Evolutionary conservation across 1,140 invertebrate species (phyloP).

Genomic region (Anoplophora glabripennis): DNA sequence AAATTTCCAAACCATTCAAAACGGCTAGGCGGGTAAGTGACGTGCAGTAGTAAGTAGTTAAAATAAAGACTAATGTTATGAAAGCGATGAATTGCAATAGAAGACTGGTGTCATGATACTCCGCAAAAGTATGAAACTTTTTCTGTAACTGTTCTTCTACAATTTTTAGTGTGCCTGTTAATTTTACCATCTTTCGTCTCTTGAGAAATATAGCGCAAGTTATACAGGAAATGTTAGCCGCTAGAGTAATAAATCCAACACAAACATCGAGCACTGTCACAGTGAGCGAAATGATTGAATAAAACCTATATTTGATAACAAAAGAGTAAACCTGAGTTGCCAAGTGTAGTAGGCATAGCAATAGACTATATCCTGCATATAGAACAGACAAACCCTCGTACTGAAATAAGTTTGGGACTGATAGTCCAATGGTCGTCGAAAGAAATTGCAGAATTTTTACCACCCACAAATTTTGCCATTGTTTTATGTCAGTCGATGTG

Average conservation of each 20-base stretch:
- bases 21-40: too few species aligned
- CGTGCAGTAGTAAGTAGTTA: background rate
- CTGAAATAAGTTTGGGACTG: slow-evolving; percentile 8
- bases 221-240: background rate
- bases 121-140: background rate
- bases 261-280: background rate
- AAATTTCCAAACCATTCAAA: background rate
- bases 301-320: background rate
- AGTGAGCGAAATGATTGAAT: background rate
- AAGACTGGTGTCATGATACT: background rate
- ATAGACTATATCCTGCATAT: slow-evolving; percentile 11
- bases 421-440: background rate
- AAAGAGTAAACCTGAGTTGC: background rate
- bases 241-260: background rate
- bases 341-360: background rate
- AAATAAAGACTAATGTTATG: background rate
- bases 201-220: slow-evolving; percentile 1
- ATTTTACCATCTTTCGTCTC: slow-evolving; percentile 2
- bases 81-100: background rate
- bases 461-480: background rate
- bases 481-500: background rate
- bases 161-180: background rate
- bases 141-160: background rate
- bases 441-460: slow-evolving; percentile 3
- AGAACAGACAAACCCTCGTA: slow-evolving; percentile 13